phyloP scores from a whole-genome alignment of 35 echinoderm and acorn worm species.

The Ophiothrix spiculata region DNA sequence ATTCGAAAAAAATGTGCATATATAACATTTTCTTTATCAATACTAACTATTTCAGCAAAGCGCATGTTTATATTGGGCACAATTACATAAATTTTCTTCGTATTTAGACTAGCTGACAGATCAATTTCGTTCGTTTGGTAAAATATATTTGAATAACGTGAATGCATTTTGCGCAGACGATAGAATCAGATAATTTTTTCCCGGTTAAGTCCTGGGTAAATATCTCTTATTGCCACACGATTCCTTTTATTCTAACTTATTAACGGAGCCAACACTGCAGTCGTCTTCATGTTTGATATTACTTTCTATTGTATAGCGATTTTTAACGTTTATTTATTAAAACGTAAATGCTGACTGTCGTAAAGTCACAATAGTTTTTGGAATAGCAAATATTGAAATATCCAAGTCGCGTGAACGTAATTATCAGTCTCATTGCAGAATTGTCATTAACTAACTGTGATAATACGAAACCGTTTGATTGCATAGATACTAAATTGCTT shows the following conservation, averaged over 20 bases:
- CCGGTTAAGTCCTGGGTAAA: neutral
- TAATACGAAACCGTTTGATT: too few relatives aligned
- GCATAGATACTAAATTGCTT: too few relatives aligned
- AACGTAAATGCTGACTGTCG: neutral
- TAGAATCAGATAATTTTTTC: neutral
- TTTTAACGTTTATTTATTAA: conserved; percentile 14
- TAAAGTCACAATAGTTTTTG: neutral
- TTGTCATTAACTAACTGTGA: neutral
- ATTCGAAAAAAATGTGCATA: conserved; percentile 16
- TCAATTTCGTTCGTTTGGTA: conserved; percentile 8
- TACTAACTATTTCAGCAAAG: neutral
- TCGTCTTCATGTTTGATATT: neutral
- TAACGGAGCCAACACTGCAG: neutral
- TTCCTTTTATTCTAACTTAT: conserved; percentile 1
- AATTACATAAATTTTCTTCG: neutral
- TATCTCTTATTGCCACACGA: neutral
- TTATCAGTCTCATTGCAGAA: neutral
- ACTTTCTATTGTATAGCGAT: neutral
- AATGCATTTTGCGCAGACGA: neutral
- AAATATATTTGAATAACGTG: conserved; percentile 4
- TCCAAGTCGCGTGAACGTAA: neutral
- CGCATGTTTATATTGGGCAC: conserved; percentile 2
- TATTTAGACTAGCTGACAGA: neutral
- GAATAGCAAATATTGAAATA: conserved; percentile 6
- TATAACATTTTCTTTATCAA: conserved; percentile 2